phyloP scores from a whole-genome alignment of 2,797 vertebrate species.

The Macropodus opercularis region DNA sequence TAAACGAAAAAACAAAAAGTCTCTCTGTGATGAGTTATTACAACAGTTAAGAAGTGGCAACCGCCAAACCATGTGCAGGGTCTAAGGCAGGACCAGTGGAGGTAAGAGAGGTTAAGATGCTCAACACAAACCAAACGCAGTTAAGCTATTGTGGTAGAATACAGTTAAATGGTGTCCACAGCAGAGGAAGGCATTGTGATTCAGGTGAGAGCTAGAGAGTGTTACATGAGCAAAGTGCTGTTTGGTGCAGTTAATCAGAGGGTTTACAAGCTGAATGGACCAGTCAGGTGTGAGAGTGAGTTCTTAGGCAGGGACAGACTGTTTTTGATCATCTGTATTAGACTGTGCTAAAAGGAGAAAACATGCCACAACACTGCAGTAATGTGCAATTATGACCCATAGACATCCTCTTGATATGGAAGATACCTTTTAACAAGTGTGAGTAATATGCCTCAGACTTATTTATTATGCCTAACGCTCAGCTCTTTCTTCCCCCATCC shows the following conservation, averaged over 20 bases:
- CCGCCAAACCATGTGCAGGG: constrained; percentile 15
- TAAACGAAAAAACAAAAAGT: constrained; percentile 2
- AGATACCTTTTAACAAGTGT: constrained; percentile 47
- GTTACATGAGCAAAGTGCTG: constrained; percentile 36
- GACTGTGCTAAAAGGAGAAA: constrained; percentile 21
- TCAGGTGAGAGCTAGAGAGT: constrained; percentile 36
- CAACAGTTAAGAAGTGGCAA: constrained; percentile 19
- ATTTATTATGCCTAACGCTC: constrained; percentile 52
- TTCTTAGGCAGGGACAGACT: constrained; percentile 21
- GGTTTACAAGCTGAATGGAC: constrained; percentile 13
- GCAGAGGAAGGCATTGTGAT: constrained; percentile 37
- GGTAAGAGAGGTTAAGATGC: constrained; percentile 14
- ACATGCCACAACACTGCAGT: constrained; percentile 54
- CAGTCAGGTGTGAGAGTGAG: constrained; percentile 34
- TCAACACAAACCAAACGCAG: too few species aligned
- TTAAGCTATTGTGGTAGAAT: too few species aligned
- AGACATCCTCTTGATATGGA: constrained; percentile 37
- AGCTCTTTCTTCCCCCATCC: constrained; percentile 41
- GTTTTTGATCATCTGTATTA: constrained; percentile 9
- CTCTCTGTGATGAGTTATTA: background rate
- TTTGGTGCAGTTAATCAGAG: constrained; percentile 41
- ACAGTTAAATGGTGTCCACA: too few species aligned
- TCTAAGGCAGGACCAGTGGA: constrained; percentile 24
- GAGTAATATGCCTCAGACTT: constrained; percentile 47
- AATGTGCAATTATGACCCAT: constrained; percentile 38